A percentile compares a stretch with the other conserved stretches of the same genome.
Conservation (phyloP, 2,888 invertebrate species). For the Aleiodes leptofemur region DNA sequence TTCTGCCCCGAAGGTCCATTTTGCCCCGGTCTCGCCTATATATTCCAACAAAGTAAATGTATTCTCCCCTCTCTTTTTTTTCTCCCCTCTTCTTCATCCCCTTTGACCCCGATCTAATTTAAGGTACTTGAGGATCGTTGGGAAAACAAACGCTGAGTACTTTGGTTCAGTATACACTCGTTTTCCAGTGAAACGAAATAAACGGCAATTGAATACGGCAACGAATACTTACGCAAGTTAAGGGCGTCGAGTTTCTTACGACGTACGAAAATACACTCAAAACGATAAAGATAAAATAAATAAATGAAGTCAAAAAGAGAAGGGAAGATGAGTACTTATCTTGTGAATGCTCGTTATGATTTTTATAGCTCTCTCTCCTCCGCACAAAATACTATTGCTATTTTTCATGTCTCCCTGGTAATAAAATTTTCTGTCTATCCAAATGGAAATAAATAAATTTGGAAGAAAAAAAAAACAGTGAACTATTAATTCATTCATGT, state of each 20-base stretch:
- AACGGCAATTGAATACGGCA: constrained; percentile 31
- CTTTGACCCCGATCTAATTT: constrained; percentile 29
- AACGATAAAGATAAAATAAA: constrained; percentile 1
- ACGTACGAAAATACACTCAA: constrained; percentile 35
- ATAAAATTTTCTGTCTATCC: too few species aligned
- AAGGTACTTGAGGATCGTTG: constrained; percentile 26
- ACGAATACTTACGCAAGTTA: constrained; percentile 25
- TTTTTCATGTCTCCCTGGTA: neutral
- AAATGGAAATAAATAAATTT: too few species aligned
- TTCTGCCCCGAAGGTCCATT: too few species aligned
- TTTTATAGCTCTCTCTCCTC: constrained; percentile 1
- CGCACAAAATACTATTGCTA: too few species aligned
- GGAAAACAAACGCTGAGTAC: constrained; percentile 33
- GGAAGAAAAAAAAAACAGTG: too few species aligned
- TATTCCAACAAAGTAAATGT: constrained; percentile 35
- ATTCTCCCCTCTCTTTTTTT: constrained; percentile 17
- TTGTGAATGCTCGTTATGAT: constrained; percentile 1
- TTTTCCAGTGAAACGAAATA: constrained; percentile 34
- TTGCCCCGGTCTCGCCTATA: neutral
- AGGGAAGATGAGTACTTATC: neutral
- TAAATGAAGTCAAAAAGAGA: constrained; percentile 5
- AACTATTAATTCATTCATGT: too few species aligned
- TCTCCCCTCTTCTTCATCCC: constrained; percentile 19
- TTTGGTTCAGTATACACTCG: constrained; percentile 26
- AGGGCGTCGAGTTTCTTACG: constrained; percentile 33